Percentiles rank a stretch among this genome's conserved stretches.
Evolutionary conservation across 2,113 vertebrate species (phyloP).

Genomic region (Chlorodrepanis virens): DNA sequence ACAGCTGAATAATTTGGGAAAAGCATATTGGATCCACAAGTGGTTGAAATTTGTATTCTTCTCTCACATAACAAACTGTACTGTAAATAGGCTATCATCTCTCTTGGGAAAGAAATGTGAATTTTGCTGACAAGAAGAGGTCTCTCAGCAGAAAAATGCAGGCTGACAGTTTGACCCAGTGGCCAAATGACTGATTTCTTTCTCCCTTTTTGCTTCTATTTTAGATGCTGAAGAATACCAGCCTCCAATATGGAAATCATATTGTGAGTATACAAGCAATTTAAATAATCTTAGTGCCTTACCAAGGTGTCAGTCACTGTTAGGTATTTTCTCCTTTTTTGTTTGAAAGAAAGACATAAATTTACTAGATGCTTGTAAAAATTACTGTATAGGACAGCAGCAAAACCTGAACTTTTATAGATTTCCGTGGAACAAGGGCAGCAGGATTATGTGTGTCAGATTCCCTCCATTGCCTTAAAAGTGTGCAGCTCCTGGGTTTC

Average conservation of each 20-base stretch:
- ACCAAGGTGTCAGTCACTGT: neutral
- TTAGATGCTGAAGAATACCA: slow-evolving; percentile 98
- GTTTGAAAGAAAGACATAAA: neutral
- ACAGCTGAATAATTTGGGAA: neutral
- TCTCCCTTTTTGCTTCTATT: slow-evolving; percentile 43
- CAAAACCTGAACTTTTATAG: neutral
- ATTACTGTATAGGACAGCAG: neutral
- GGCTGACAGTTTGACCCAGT: slow-evolving; percentile 45
- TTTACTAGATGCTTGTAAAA: neutral
- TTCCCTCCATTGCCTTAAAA: neutral
- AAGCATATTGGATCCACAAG: neutral
- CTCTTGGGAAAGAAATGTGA: slow-evolving; percentile 20
- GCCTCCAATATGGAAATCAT: slow-evolving; percentile 99
- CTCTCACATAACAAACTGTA: neutral
- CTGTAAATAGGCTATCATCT: neutral
- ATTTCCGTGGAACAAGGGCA: neutral
- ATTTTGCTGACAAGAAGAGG: slow-evolving; percentile 41
- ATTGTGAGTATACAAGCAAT: slow-evolving; percentile 85
- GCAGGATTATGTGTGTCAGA: neutral
- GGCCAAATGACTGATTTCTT: slow-evolving; percentile 55
- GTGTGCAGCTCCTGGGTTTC: neutral
- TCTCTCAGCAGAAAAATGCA: slow-evolving; percentile 26
- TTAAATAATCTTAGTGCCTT: neutral
- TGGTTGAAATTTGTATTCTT: neutral
- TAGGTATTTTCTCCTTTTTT: neutral